Evolutionary conservation across 2,797 vertebrate species (phyloP).

Genomic region (Rallus crepitans): DNA sequence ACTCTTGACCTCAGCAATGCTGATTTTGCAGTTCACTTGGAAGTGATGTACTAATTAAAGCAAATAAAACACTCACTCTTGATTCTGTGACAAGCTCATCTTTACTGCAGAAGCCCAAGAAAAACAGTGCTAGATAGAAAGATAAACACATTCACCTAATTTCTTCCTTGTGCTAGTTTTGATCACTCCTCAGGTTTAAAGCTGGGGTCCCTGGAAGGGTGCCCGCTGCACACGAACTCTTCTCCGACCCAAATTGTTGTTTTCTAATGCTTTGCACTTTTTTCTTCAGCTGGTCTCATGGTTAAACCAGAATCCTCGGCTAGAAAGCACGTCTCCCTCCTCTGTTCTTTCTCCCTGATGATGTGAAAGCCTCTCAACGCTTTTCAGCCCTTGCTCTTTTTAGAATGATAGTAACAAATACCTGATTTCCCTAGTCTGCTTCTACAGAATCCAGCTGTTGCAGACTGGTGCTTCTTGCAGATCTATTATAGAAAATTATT

Average conservation of each 20-base stretch:
- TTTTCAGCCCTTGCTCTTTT: not conserved
- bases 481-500: not conserved
- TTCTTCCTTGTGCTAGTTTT: not conserved
- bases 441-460: not conserved
- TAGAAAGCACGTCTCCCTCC: not conserved
- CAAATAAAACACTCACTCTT: not conserved
- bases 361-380: not conserved
- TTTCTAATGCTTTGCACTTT: not conserved
- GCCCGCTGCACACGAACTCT: not conserved
- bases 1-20: not conserved
- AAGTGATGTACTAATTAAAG: not conserved
- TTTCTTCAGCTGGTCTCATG: not conserved
- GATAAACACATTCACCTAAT: not conserved
- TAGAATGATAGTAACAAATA: not conserved
- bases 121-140: not conserved
- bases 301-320: not conserved
- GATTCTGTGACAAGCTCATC: not conserved
- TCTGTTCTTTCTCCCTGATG: not conserved
- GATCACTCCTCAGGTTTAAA: not conserved
- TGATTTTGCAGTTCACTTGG: not conserved
- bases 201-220: not conserved
- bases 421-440: not conserved
- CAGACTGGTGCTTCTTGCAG: not conserved
- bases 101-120: not conserved
- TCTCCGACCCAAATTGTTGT: not conserved